Conservation (phyloP, 2,797 vertebrate genomes). For the Sebastes vulpes region DNA sequence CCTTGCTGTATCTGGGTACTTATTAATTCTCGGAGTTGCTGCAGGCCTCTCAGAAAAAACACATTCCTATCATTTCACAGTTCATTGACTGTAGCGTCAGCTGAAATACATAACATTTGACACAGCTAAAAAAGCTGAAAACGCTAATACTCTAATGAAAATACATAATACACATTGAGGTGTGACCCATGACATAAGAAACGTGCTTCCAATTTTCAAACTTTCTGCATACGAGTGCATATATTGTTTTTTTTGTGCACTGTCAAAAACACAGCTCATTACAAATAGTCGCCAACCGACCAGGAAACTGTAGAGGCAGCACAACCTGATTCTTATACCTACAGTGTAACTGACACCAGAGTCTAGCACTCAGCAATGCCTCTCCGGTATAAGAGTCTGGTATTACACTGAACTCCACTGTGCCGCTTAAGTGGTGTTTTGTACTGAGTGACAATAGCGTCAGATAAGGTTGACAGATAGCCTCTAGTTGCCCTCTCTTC, state of each 20-base stretch:
- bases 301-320: neutral
- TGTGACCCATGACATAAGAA: neutral
- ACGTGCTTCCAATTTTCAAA: neutral
- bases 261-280: neutral
- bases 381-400: constrained; percentile 34
- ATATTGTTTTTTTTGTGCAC: neutral
- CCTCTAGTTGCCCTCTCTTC: constrained; percentile 59
- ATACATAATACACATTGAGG: neutral
- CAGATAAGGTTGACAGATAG: constrained; percentile 61
- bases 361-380: neutral
- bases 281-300: neutral
- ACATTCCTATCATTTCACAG: constrained; percentile 2
- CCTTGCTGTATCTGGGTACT: neutral
- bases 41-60: neutral
- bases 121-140: neutral
- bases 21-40: constrained; percentile 1
- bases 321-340: neutral
- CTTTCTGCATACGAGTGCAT: neutral
- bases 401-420: constrained; percentile 50
- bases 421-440: constrained; percentile 63
- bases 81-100: constrained; percentile 8
- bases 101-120: constrained; percentile 10
- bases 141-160: neutral
- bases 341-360: constrained; percentile 50
- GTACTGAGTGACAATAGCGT: constrained; percentile 60